Evolutionary conservation across 2,113 vertebrate species (phyloP).

Genomic region (Paedocypris sp.): DNA sequence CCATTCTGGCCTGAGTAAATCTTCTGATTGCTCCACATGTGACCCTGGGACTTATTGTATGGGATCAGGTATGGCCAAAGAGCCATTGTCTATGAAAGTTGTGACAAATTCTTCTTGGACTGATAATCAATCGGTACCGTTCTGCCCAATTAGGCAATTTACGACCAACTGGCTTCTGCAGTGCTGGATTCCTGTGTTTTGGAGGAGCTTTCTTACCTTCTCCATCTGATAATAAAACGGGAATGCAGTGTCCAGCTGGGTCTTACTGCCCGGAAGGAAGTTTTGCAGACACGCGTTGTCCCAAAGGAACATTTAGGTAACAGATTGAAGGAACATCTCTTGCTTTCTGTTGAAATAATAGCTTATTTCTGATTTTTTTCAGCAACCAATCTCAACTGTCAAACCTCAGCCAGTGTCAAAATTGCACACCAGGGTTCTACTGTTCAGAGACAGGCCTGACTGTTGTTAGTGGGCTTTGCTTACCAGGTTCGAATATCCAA

Average conservation of each 20-base stretch:
- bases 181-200: constrained; percentile 74
- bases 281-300: constrained; percentile 50
- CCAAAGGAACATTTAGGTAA: constrained; percentile 65
- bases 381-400: constrained; percentile 50
- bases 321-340: no score
- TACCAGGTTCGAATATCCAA: constrained; percentile 49
- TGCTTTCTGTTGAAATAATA: no score
- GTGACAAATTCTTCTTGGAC: background rate
- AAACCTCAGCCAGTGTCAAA: constrained; percentile 51
- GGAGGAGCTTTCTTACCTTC: constrained; percentile 63
- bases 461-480: constrained; percentile 54
- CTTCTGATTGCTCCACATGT: constrained; percentile 51
- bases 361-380: constrained; percentile 5
- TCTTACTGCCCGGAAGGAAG: constrained; percentile 51
- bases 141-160: constrained; percentile 43
- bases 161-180: constrained; percentile 69
- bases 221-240: constrained; percentile 60
- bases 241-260: constrained; percentile 54
- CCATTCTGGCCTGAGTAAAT: constrained; percentile 46
- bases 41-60: constrained; percentile 61
- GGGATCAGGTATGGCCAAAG: constrained; percentile 48
- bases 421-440: constrained; percentile 66
- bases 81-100: background rate
- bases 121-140: background rate
- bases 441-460: constrained; percentile 59